phyloP scores from a whole-genome alignment of 2,797 vertebrate species.

The Agapornis canus region DNA sequence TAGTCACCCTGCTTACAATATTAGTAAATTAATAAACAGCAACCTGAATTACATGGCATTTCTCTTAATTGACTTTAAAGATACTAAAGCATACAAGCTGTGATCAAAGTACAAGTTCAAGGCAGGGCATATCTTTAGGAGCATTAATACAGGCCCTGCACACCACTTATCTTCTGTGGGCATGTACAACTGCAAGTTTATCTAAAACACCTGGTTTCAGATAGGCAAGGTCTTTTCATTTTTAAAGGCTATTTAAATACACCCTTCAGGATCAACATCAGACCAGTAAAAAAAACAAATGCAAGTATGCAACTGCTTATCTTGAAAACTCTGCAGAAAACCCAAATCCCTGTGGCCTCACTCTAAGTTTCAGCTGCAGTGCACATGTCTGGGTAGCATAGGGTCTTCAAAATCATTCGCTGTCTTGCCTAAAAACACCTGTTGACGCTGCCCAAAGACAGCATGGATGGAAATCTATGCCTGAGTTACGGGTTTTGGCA shows the following conservation, averaged over 20 bases:
- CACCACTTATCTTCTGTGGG: background rate
- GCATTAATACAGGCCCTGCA: background rate
- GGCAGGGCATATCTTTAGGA: background rate
- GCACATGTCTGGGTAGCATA: background rate
- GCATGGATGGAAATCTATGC: background rate
- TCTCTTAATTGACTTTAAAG: background rate
- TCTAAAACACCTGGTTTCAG: background rate
- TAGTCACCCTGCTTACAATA: background rate
- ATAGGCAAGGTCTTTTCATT: background rate
- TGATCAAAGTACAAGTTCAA: constrained; percentile 13
- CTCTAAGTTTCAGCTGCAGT: constrained; percentile 2
- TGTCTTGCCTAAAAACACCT: background rate
- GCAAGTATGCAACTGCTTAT: background rate
- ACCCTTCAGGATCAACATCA: constrained; percentile 18
- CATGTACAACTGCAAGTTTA: background rate
- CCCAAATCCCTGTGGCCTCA: background rate
- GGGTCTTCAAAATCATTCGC: background rate
- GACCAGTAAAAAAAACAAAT: background rate
- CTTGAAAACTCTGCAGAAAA: background rate
- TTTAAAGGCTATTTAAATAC: background rate
- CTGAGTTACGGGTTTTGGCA: background rate
- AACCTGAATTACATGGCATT: background rate
- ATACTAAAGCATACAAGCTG: rapidly evolving
- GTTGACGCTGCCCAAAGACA: background rate
- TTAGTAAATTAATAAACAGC: background rate